phyloP scores from a whole-genome alignment of 2,888 invertebrate species.

The Conomelus anceps region DNA sequence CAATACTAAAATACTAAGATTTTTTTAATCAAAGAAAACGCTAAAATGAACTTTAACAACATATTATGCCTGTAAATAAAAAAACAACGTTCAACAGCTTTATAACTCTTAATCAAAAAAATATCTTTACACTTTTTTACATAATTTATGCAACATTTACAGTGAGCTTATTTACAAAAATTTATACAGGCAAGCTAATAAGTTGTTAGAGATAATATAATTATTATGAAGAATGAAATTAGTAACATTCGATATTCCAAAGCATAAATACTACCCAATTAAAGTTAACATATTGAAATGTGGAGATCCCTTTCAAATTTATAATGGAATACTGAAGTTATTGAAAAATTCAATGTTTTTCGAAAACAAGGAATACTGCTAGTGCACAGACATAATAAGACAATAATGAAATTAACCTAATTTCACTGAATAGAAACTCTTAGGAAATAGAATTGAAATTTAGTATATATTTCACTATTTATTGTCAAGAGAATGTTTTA shows the following conservation, averaged over 20 bases:
- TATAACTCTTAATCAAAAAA: not conserved
- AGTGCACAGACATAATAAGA: not conserved
- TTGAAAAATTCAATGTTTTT: not conserved
- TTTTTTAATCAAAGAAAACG: not conserved
- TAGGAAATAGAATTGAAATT: not conserved
- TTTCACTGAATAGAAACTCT: not conserved
- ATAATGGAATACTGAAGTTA: not conserved
- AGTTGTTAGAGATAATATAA: not conserved
- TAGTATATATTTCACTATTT: not conserved
- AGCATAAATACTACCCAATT: not conserved
- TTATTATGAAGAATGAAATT: not conserved
- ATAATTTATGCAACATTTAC: not conserved
- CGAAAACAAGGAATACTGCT: not conserved
- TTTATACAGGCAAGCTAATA: not conserved
- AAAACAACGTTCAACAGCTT: not conserved
- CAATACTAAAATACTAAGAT: not conserved
- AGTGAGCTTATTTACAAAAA: not conserved
- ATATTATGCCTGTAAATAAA: not conserved
- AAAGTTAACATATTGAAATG: not conserved
- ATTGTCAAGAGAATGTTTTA: not conserved
- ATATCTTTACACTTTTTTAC: not conserved
- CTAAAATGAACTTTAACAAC: not conserved
- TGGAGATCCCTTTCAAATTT: not conserved
- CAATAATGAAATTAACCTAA: not conserved
- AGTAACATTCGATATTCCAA: not conserved